phyloP scores from a whole-genome alignment of 2,797 vertebrate species.

The Coregonus suidteri region DNA sequence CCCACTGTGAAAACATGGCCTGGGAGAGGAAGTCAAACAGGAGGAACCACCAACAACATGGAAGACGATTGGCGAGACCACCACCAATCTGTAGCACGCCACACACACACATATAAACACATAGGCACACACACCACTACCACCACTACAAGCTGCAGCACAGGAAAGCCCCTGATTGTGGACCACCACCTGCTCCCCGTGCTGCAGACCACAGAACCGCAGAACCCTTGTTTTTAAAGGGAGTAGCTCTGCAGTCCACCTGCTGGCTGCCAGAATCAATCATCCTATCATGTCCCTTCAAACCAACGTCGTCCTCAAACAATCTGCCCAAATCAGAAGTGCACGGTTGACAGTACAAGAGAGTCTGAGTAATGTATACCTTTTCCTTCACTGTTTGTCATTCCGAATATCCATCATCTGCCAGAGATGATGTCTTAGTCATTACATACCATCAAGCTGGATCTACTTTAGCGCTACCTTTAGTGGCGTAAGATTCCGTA shows the following conservation, averaged over 20 bases:
- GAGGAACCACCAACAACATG: constrained; percentile 21
- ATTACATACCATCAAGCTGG: constrained; percentile 26
- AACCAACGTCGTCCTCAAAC: constrained; percentile 34
- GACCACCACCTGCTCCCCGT: not conserved
- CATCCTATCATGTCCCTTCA: constrained; percentile 41
- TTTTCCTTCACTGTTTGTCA: constrained; percentile 29
- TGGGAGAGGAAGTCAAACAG: not conserved
- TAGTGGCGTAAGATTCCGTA: not conserved
- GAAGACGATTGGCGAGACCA: constrained; percentile 5
- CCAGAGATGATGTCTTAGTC: constrained; percentile 40
- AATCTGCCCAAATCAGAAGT: constrained; percentile 43
- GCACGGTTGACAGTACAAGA: constrained; percentile 19
- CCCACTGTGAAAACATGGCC: not conserved
- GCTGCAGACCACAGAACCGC: not conserved
- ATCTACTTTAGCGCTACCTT: constrained; percentile 35
- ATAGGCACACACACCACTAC: not conserved
- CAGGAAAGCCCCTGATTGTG: constrained; percentile 23
- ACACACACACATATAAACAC: not conserved
- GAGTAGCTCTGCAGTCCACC: constrained; percentile 42
- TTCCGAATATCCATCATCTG: constrained; percentile 33
- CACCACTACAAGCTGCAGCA: constrained; percentile 2
- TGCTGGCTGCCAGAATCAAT: constrained; percentile 52
- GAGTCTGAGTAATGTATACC: constrained; percentile 48
- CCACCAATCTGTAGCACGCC: not conserved
- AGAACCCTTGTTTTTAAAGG: constrained; percentile 39